Evolutionary conservation across 2,888 invertebrate species (phyloP).

Genomic region (Scrobipalpa costella): DNA sequence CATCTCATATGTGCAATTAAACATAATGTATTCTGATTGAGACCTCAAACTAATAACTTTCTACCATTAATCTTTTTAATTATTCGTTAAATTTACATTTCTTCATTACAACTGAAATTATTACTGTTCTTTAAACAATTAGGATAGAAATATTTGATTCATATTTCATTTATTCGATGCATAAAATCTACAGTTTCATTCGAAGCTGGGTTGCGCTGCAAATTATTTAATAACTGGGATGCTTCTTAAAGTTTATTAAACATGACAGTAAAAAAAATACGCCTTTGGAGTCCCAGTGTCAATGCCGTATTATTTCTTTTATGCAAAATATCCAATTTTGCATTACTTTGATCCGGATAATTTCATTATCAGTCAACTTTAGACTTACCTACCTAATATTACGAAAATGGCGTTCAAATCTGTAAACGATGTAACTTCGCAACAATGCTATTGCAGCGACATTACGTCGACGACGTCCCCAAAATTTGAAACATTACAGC

Average conservation of each 20-base stretch:
- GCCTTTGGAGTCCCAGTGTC: no score
- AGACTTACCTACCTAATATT: no score
- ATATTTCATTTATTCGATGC: not conserved
- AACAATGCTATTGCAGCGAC: not conserved
- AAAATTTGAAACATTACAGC: constrained; percentile 32
- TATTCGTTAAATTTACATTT: not conserved
- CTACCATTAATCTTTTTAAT: not conserved
- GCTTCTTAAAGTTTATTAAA: no score
- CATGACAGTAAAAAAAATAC: no score
- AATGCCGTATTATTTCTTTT: no score
- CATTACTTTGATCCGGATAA: no score
- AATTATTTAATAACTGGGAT: not conserved
- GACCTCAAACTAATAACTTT: not conserved
- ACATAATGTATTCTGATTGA: not conserved
- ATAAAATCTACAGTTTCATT: no score
- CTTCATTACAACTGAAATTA: no score
- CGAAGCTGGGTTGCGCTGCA: not conserved
- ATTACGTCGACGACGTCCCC: no score
- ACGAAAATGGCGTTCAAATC: not conserved
- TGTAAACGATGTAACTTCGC: not conserved
- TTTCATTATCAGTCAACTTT: no score
- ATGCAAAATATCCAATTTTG: no score
- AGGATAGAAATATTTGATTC: not conserved
- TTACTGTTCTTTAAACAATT: no score
- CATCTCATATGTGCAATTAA: not conserved